Evolutionary conservation across 2,113 vertebrate genomes (phyloP), one percentile per base, ranked within the genome.

Genomic region (Grus americana): DNA sequence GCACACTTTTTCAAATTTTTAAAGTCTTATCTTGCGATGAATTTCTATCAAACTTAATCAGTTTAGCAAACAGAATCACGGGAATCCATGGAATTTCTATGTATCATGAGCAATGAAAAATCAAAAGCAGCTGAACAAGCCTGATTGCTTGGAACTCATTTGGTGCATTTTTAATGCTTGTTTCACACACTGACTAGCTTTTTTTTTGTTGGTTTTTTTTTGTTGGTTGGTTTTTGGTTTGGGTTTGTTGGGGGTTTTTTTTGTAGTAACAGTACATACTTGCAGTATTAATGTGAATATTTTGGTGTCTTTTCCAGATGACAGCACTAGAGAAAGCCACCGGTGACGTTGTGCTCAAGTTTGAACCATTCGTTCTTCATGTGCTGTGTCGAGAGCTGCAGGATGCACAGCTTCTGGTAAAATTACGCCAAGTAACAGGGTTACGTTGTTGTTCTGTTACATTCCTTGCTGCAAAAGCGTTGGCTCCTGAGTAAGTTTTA

Each of bases 321-420:
- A 71, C 90, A 10, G 98, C 96, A 17, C 94, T 99, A 70, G 88
- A 93, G 75, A 97, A 96, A 26, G 95, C 98, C 6, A 95, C 67
- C 10, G 98, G 98, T 16, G 98, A 99, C 0, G 98, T 97, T 2
- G 95, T 99, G 65, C 86, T 99, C 86, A 99, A 99, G 96, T 99
- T 99, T 91, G 99, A 99, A 44, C 99, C 99, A 0, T 99, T 99
- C 73, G 97, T 99, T 27, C 99, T 99, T 62, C 99, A 99, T 0
- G 98, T 99, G 50, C 98, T 99, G 23, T 99, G 99, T 81, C 97
- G 79, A 65, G 97, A 97, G 47, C 95, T 99, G 49, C 98, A 97
- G 40, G 98, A 99, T 11, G 99, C 99, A 18, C 99, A 99, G 92
- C 96, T 99, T 30, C 94, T 99, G 99, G 99, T 99, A 98, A 98